These are phyloP conservation scores for Stictocephala bisonia DNA, from an alignment of 2,888 invertebrate genomes.

Conservation along the genomic window DNA sequence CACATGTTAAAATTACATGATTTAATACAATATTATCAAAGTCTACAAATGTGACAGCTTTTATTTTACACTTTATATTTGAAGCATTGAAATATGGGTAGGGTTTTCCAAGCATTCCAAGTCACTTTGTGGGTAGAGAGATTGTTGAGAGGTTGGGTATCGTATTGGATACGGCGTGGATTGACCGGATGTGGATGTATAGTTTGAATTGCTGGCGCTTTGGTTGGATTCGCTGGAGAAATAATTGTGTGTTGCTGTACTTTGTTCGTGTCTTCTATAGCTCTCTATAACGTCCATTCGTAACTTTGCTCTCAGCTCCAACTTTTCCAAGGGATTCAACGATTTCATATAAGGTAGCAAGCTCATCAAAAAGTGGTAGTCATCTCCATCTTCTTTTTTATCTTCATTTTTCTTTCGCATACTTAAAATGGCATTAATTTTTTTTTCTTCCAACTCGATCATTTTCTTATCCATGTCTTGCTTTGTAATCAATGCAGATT, in stretches of 20 bases:
- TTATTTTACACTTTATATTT: too few relatives aligned
- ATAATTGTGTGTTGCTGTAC: not conserved
- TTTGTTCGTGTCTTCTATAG: not conserved
- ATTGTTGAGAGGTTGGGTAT: too few relatives aligned
- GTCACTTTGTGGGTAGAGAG: too few relatives aligned
- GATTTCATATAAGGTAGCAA: constrained; percentile 19
- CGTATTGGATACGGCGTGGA: too few relatives aligned
- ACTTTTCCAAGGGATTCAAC: not conserved
- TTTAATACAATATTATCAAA: too few relatives aligned
- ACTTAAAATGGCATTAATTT: constrained; percentile 9
- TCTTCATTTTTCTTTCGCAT: constrained; percentile 3
- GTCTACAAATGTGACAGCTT: too few relatives aligned
- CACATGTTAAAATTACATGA: too few relatives aligned
- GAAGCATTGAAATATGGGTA: too few relatives aligned
- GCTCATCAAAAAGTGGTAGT: constrained; percentile 19
- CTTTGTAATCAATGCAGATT: not conserved
- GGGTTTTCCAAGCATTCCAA: too few relatives aligned
- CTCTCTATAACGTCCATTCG: not conserved
- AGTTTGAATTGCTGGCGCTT: too few relatives aligned
- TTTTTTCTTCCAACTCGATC: not conserved
- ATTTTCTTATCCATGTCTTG: not conserved
- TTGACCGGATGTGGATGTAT: too few relatives aligned
- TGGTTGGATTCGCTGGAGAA: too few relatives aligned
- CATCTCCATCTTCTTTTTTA: constrained; percentile 2
- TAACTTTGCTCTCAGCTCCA: not conserved